phyloP scores from a whole-genome alignment of 1,140 invertebrate species.

The Drosophila guanche region DNA sequence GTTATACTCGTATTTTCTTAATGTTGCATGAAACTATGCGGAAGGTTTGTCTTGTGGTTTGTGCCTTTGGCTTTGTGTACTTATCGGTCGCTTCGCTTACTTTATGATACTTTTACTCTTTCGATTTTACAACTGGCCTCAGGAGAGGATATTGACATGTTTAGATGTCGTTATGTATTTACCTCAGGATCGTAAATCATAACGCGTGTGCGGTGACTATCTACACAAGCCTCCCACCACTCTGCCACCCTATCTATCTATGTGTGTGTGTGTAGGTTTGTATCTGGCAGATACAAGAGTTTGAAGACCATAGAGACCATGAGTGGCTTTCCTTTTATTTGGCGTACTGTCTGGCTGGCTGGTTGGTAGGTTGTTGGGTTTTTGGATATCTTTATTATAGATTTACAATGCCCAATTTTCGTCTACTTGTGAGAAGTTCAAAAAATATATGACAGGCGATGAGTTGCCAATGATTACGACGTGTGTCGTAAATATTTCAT shows the following conservation, averaged over 20 bases:
- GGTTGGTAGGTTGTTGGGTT: slow-evolving; percentile 3
- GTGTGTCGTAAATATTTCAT: slow-evolving; percentile 78
- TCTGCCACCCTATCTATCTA: neutral
- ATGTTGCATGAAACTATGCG: slow-evolving; percentile 55
- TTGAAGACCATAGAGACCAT: slow-evolving; percentile 6
- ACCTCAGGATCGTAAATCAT: slow-evolving; percentile 76
- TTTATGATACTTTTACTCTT: slow-evolving; percentile 80
- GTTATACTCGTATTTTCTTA: slow-evolving; percentile 28
- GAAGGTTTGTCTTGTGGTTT: slow-evolving; percentile 29
- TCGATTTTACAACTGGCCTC: slow-evolving; percentile 74
- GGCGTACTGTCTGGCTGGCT: slow-evolving; percentile 24
- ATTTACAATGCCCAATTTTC: slow-evolving; percentile 80
- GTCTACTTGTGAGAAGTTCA: slow-evolving; percentile 80
- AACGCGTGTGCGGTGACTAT: slow-evolving; percentile 61
- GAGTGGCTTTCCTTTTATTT: slow-evolving; percentile 35
- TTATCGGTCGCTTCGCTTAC: slow-evolving; percentile 61
- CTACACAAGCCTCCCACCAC: neutral
- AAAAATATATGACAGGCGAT: slow-evolving; percentile 76
- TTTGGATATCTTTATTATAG: slow-evolving; percentile 69
- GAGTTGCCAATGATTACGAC: slow-evolving; percentile 79
- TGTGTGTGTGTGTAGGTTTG: slow-evolving; percentile 37
- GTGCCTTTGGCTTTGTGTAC: slow-evolving; percentile 55
- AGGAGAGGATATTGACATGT: slow-evolving; percentile 75
- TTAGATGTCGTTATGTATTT: slow-evolving; percentile 81
- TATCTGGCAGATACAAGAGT: slow-evolving; percentile 54